Conservation (phyloP, 2,113 vertebrate species). For the Sapajus apella region DNA sequence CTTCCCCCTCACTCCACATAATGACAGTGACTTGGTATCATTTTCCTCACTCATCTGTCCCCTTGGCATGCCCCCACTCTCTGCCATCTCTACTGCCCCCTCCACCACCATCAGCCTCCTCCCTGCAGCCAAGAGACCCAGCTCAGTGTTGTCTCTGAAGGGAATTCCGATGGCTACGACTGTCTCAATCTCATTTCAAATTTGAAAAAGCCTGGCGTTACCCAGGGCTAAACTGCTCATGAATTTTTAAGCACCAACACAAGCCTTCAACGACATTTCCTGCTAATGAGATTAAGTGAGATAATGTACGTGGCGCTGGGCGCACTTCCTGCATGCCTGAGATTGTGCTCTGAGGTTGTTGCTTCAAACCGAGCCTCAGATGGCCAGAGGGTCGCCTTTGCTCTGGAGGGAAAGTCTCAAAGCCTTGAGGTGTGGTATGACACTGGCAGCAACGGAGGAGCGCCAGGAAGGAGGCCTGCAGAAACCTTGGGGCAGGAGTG, state of each 20-base stretch:
- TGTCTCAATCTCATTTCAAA: neutral
- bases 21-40: neutral
- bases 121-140: neutral
- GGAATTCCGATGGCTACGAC: neutral
- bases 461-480: accelerated
- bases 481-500: accelerated
- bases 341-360: neutral
- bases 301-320: neutral
- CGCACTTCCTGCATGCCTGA: neutral
- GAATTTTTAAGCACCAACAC: neutral
- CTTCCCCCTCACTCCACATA: neutral
- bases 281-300: conserved; percentile 19
- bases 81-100: no score
- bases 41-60: neutral
- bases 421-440: neutral
- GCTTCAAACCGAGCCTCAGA: neutral
- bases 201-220: neutral
- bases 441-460: accelerated
- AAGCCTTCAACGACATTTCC: neutral
- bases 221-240: neutral
- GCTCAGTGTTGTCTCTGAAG: neutral
- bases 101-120: neutral
- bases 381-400: neutral
- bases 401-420: no score
- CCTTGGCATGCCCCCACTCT: neutral